Evolutionary conservation across 2,797 vertebrate genomes (phyloP).

Genomic region (Eidolon dupreanum): DNA sequence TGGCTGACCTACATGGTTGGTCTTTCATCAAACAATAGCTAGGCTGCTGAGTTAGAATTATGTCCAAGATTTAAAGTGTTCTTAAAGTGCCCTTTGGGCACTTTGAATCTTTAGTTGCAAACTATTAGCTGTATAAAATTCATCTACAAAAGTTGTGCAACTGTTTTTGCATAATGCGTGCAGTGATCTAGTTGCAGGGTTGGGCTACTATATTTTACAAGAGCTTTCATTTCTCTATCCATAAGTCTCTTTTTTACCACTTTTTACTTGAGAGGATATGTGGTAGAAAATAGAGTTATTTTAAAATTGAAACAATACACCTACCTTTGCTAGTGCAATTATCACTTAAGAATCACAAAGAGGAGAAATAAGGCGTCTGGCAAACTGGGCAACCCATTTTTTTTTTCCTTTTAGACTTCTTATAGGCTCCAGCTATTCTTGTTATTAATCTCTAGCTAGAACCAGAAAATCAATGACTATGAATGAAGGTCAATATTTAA

Average conservation of each 20-base stretch:
- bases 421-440: neutral
- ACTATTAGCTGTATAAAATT: constrained; percentile 10
- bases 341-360: neutral
- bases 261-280: neutral
- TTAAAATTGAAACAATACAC: constrained; percentile 22
- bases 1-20: neutral
- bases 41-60: constrained; percentile 33
- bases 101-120: neutral
- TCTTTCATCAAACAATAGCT: constrained; percentile 9
- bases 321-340: neutral
- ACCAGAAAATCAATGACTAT: neutral
- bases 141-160: neutral
- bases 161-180: neutral
- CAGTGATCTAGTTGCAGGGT: neutral
- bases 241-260: neutral
- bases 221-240: neutral
- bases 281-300: neutral
- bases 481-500: neutral
- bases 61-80: neutral
- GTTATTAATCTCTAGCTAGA: neutral
- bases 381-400: neutral
- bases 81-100: neutral
- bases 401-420: constrained; percentile 29
- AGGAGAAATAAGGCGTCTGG: neutral
- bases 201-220: neutral